phyloP scores from a whole-genome alignment of 2,888 invertebrate genomes.

The Cantharis nigra region DNA sequence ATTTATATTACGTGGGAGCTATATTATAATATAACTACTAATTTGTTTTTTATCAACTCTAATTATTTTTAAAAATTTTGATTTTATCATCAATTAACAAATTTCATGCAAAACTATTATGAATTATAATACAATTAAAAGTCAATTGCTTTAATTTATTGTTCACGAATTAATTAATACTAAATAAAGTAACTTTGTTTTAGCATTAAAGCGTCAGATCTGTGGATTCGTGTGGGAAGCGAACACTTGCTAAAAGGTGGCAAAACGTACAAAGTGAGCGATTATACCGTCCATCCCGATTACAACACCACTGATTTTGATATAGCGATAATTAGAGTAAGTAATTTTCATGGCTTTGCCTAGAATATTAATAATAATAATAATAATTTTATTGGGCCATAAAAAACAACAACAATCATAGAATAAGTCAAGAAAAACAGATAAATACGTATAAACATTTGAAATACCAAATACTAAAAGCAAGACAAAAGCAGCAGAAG shows the following conservation, averaged over 20 bases:
- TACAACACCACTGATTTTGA: background rate
- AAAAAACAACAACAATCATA: too few species aligned
- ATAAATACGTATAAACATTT: too few species aligned
- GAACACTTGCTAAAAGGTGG: background rate
- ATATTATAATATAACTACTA: background rate
- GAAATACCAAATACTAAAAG: too few species aligned
- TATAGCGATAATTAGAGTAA: conserved; percentile 5
- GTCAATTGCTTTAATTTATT: background rate
- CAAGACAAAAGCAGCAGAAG: too few species aligned
- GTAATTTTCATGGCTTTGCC: background rate
- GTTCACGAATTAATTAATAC: background rate
- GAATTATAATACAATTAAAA: background rate
- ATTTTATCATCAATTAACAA: background rate
- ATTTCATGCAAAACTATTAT: background rate
- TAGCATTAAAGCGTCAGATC: background rate
- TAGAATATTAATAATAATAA: too few species aligned
- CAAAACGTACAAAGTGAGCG: background rate
- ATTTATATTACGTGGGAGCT: background rate
- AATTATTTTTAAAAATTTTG: background rate
- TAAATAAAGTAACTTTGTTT: background rate
- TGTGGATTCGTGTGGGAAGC: conserved; percentile 9
- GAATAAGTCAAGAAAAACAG: too few species aligned
- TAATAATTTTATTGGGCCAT: too few species aligned
- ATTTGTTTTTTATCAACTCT: background rate
- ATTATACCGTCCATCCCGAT: background rate